Conservation (phyloP, 2,888 invertebrate genomes). For the Leistus spinibarbis region DNA sequence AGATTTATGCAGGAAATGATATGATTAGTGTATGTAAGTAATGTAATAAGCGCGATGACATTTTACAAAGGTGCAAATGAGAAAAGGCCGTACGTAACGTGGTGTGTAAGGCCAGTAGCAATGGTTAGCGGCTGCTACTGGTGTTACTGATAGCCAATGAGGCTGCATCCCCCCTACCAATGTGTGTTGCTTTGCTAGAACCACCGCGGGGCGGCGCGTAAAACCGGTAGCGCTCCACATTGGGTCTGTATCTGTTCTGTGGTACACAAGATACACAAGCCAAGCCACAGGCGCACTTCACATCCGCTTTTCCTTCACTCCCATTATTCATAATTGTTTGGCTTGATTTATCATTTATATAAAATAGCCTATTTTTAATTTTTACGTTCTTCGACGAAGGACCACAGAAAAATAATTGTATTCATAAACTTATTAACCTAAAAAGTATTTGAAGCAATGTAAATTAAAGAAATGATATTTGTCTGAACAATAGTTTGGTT, state of each 20-base stretch:
- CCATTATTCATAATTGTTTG: not conserved
- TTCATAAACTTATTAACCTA: no score
- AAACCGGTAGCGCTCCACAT: slow-evolving; percentile 31
- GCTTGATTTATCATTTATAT: not conserved
- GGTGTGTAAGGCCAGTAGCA: slow-evolving; percentile 15
- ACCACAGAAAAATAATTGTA: no score
- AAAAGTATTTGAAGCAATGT: no score
- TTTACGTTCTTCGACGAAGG: no score
- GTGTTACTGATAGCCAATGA: slow-evolving; percentile 31
- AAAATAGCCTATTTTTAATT: no score
- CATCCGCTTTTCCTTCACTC: not conserved
- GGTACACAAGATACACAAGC: not conserved
- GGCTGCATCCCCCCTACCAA: slow-evolving; percentile 1
- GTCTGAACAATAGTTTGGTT: not conserved
- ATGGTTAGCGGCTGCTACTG: slow-evolving; percentile 19
- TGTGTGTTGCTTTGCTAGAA: slow-evolving; percentile 3
- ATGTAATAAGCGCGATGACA: not conserved
- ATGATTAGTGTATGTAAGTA: not conserved
- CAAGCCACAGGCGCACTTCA: not conserved
- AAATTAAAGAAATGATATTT: no score
- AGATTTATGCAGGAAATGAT: no score
- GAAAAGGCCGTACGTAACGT: not conserved
- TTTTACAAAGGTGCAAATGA: not conserved
- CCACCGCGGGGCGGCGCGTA: slow-evolving; percentile 28
- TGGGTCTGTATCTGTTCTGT: not conserved